Evolutionary conservation across 2,888 invertebrate genomes (phyloP).

Genomic region (Eupithecia dodoneata): DNA sequence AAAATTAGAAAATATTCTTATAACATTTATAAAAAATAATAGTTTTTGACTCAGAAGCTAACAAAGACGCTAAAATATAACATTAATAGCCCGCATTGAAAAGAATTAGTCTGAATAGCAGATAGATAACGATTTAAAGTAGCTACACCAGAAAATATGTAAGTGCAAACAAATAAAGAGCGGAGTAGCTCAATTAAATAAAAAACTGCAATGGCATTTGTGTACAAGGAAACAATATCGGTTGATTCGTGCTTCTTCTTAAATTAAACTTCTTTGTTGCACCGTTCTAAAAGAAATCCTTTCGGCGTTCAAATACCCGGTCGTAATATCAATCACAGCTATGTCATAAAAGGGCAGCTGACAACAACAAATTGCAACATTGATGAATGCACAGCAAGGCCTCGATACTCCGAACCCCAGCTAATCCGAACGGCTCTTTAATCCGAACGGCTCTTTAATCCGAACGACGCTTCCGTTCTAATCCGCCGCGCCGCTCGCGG

Average conservation of each 20-base stretch:
- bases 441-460: not conserved
- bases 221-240: not conserved
- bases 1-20: not conserved
- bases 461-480: not conserved
- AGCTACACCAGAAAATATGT: not conserved
- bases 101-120: not conserved
- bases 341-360: conserved; percentile 27
- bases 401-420: not conserved
- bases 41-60: not conserved
- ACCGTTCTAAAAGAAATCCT: not conserved
- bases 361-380: conserved; percentile 26
- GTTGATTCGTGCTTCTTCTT: not conserved
- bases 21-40: not conserved
- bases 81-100: not conserved
- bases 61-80: not conserved
- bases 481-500: not conserved
- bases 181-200: not conserved
- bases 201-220: not conserved
- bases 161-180: not conserved
- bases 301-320: conserved; percentile 17
- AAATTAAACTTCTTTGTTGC: not conserved
- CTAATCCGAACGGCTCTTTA: not conserved
- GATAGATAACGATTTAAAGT: not conserved
- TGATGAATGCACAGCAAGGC: conserved; percentile 12
- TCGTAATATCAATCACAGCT: conserved; percentile 28